phyloP scores from a whole-genome alignment of 1,140 invertebrate genomes.

The Anagrus nilaparvatae region DNA sequence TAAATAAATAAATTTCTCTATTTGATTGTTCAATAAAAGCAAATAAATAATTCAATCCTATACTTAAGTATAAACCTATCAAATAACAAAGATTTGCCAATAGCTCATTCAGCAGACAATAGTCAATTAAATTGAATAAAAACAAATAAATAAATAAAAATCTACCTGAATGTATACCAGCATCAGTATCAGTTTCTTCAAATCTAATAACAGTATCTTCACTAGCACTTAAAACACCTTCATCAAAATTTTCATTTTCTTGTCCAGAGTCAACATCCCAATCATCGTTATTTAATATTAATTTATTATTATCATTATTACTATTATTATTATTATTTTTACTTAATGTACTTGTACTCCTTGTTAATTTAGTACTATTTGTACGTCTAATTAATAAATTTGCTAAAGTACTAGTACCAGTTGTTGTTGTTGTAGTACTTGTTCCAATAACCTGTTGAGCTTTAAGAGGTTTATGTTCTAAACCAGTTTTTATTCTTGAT shows the following conservation, averaged over 20 bases:
- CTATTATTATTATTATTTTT: too few species aligned
- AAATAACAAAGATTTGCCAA: too few species aligned
- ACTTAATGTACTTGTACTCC: constrained; percentile 46
- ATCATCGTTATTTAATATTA: too few species aligned
- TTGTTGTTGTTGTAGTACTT: constrained; percentile 3
- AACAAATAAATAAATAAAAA: too few species aligned
- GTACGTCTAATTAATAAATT: constrained; percentile 50
- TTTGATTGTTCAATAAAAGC: too few species aligned
- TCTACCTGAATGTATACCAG: constrained; percentile 53
- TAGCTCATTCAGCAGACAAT: too few species aligned
- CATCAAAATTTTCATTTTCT: background rate
- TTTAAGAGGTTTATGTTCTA: too few species aligned
- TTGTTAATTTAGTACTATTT: constrained; percentile 58
- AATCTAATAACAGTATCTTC: constrained; percentile 9
- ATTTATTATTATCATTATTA: constrained; percentile 10
- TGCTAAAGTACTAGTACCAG: constrained; percentile 27
- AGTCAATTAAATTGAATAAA: too few species aligned
- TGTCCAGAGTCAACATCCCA: constrained; percentile 5
- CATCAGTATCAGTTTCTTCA: constrained; percentile 44
- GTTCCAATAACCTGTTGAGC: constrained; percentile 2
- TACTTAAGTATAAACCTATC: too few species aligned
- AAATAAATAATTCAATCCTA: too few species aligned
- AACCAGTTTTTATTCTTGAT: too few species aligned
- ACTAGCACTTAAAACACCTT: background rate
- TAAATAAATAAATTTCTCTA: too few species aligned